phyloP scores from a whole-genome alignment of 2,797 vertebrate species.

The Pseudochirops corinnae region DNA sequence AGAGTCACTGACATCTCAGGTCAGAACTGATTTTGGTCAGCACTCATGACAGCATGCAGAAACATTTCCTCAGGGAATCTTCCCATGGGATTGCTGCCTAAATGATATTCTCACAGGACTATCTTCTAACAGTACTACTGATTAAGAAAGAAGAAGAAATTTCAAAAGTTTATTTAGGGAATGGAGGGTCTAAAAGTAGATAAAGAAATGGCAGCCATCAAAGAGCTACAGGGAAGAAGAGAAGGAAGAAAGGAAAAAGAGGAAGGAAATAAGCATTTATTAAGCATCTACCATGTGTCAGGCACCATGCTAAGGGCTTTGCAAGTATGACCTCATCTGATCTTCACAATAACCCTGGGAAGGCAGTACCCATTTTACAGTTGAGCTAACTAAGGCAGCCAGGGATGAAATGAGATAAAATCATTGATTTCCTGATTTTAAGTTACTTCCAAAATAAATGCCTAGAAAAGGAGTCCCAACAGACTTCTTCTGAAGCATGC shows the following conservation, averaged over 20 bases:
- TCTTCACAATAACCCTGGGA: neutral
- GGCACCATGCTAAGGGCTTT: neutral
- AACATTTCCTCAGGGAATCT: slow-evolving; percentile 77
- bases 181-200: neutral
- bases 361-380: neutral
- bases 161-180: neutral
- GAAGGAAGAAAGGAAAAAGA: neutral
- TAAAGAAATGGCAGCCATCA: neutral
- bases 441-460: neutral
- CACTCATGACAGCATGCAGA: slow-evolving; percentile 54
- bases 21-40: slow-evolving; percentile 70
- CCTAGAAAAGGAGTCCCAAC: neutral
- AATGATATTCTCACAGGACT: slow-evolving; percentile 67
- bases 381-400: neutral
- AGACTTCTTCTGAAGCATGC: neutral
- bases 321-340: neutral
- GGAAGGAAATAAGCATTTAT: neutral
- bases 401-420: neutral
- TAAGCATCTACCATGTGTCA: neutral
- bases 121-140: neutral
- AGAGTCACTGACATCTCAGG: slow-evolving; percentile 56
- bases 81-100: slow-evolving; percentile 78
- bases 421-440: neutral
- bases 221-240: neutral
- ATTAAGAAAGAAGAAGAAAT: slow-evolving; percentile 33